A percentile compares a stretch with the other conserved stretches of the same genome.
Conservation (phyloP, 2,888 invertebrate species). For the Meandrusa payeni region DNA sequence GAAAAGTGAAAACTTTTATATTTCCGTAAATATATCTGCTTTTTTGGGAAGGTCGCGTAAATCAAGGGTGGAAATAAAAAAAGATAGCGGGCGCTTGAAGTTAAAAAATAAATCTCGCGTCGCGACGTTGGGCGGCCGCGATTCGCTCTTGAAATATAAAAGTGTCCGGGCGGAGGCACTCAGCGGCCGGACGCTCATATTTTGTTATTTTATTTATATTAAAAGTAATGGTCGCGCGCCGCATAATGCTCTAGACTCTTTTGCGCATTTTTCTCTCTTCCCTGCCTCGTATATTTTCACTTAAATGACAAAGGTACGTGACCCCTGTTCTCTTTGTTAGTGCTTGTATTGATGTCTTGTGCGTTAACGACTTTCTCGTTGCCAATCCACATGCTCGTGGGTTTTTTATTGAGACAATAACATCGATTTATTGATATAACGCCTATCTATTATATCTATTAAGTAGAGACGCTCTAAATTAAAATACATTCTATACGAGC, state of each 20-base stretch:
- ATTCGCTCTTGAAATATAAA: constrained; percentile 69
- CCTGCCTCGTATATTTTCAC: constrained; percentile 76
- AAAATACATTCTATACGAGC: constrained; percentile 17
- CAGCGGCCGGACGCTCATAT: constrained; percentile 80
- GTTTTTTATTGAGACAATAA: constrained; percentile 20
- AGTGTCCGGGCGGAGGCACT: constrained; percentile 77
- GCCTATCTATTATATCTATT: too few relatives aligned
- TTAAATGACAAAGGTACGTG: constrained; percentile 75
- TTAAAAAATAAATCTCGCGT: constrained; percentile 51
- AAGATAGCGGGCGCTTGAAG: constrained; percentile 33
- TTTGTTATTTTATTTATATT: constrained; percentile 81
- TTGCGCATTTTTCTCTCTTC: constrained; percentile 75
- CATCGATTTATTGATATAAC: constrained; percentile 19
- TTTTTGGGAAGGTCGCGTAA: constrained; percentile 1
- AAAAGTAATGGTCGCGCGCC: constrained; percentile 77
- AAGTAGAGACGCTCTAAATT: constrained; percentile 20
- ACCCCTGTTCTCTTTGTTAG: constrained; percentile 63
- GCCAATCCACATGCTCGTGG: constrained; percentile 11
- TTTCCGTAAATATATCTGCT: too few relatives aligned
- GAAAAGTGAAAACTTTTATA: too few relatives aligned
- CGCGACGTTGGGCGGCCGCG: constrained; percentile 39
- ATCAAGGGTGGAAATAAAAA: constrained; percentile 23
- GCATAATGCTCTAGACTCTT: constrained; percentile 74
- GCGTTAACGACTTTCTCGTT: constrained; percentile 16
- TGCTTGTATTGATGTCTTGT: constrained; percentile 25